phyloP scores from a whole-genome alignment of 1,140 invertebrate species.

The Rhizoglyphus robini region DNA sequence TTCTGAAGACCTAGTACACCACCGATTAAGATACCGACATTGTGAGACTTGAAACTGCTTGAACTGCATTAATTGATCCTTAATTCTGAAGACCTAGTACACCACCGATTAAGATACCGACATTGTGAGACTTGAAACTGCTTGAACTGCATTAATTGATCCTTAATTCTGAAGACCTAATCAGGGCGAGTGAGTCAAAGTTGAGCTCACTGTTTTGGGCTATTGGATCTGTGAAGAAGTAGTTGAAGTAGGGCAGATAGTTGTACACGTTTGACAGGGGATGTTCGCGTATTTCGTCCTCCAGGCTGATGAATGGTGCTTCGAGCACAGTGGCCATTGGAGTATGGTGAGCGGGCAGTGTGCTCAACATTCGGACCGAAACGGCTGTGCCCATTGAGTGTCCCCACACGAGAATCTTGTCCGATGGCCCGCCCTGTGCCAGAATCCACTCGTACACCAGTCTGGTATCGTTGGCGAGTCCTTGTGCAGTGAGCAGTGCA shows the following conservation, averaged over 20 bases:
- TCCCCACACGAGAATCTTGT: conserved; percentile 2
- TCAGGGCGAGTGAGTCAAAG: conserved; percentile 25
- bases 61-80: too few relatives aligned
- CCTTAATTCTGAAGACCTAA: conserved; percentile 43
- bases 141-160: conserved; percentile 43
- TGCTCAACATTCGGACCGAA: conserved; percentile 28
- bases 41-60: too few relatives aligned
- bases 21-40: too few relatives aligned
- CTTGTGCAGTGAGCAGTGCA: conserved; percentile 55
- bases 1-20: not conserved
- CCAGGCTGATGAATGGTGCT: conserved; percentile 72
- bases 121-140: too few relatives aligned
- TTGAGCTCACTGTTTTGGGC: conserved; percentile 39
- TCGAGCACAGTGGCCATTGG: conserved; percentile 58
- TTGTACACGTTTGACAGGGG: conserved; percentile 47
- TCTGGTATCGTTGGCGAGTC: conserved; percentile 63
- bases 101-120: too few relatives aligned
- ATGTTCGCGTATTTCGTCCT: conserved; percentile 64
- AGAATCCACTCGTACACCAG: conserved; percentile 61
- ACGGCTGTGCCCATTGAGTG: conserved; percentile 29
- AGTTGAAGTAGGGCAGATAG: conserved; percentile 55
- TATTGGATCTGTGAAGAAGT: conserved; percentile 52
- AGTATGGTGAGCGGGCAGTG: not conserved
- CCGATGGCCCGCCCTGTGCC: not conserved
- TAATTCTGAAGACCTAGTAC: too few relatives aligned